Percentiles rank a stretch among this genome's conserved stretches.
Conservation (phyloP, 2,113 vertebrate species). For the Triplophysa siluroides region DNA sequence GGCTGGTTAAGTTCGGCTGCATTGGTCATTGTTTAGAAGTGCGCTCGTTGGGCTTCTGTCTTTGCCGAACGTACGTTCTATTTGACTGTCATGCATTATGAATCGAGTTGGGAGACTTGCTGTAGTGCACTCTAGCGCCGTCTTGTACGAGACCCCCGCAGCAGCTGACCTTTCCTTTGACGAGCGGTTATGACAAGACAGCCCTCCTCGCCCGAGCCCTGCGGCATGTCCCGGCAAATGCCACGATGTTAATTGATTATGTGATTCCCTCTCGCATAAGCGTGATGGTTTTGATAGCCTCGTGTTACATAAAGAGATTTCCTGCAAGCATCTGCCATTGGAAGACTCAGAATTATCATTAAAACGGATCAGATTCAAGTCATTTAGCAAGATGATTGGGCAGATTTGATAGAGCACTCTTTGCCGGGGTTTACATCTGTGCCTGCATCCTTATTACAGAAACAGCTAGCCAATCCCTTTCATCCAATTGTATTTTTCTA, state of each 20-base stretch:
- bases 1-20: too few species aligned
- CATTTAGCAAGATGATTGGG: not conserved
- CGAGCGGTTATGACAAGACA: conserved; percentile 33
- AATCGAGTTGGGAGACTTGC: conserved; percentile 30
- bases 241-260: conserved; percentile 48
- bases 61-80: conserved; percentile 21
- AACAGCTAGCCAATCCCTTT: not conserved
- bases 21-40: too few species aligned
- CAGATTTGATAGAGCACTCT: not conserved
- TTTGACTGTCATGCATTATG: conserved; percentile 59
- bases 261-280: conserved; percentile 10
- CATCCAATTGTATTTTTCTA: not conserved
- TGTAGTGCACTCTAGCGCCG: conserved; percentile 35
- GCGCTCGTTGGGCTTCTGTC: not conserved
- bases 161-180: conserved; percentile 45
- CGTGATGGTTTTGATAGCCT: not conserved
- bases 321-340: not conserved
- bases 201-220: not conserved
- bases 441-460: not conserved
- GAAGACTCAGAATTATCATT: not conserved
- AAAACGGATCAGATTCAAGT: not conserved
- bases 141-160: conserved; percentile 25
- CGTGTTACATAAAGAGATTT: not conserved
- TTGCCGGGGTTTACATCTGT: not conserved
- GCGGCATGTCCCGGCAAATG: conserved; percentile 47